phyloP scores from a whole-genome alignment of 1,140 invertebrate species.

The Panagrolaimus sp. region DNA sequence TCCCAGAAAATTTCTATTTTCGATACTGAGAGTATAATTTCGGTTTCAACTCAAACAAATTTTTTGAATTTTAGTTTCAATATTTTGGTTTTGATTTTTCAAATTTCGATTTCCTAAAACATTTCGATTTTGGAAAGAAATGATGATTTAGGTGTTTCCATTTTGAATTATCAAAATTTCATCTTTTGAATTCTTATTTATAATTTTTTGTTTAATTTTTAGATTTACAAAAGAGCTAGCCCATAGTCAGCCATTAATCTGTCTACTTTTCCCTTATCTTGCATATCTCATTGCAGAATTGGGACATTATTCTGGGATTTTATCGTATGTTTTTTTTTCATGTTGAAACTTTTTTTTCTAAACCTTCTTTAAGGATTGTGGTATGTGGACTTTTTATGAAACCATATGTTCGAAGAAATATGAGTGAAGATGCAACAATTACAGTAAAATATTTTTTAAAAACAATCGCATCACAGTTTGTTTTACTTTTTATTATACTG shows the following conservation, averaged over 20 bases:
- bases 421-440: slow-evolving; percentile 92
- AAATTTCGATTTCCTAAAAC: too few relatives aligned
- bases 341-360: neutral
- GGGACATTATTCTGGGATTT: slow-evolving; percentile 31
- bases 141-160: too few relatives aligned
- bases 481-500: neutral
- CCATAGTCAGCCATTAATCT: slow-evolving; percentile 30
- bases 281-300: slow-evolving; percentile 31
- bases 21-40: too few relatives aligned
- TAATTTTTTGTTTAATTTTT: too few relatives aligned
- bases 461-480: slow-evolving; percentile 28
- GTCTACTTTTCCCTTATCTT: slow-evolving; percentile 34
- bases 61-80: too few relatives aligned
- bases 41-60: too few relatives aligned
- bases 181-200: too few relatives aligned
- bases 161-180: too few relatives aligned
- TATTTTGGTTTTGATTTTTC: too few relatives aligned
- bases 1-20: too few relatives aligned
- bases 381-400: slow-evolving; percentile 98
- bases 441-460: slow-evolving; percentile 89
- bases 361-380: slow-evolving; percentile 70
- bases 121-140: too few relatives aligned
- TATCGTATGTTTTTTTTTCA: slow-evolving; percentile 21
- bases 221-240: slow-evolving; percentile 18
- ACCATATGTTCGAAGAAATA: slow-evolving; percentile 96